These are phyloP conservation scores for Nanorana parkeri DNA, from an alignment of 2,113 vertebrate species.

Conservation along the genomic window DNA sequence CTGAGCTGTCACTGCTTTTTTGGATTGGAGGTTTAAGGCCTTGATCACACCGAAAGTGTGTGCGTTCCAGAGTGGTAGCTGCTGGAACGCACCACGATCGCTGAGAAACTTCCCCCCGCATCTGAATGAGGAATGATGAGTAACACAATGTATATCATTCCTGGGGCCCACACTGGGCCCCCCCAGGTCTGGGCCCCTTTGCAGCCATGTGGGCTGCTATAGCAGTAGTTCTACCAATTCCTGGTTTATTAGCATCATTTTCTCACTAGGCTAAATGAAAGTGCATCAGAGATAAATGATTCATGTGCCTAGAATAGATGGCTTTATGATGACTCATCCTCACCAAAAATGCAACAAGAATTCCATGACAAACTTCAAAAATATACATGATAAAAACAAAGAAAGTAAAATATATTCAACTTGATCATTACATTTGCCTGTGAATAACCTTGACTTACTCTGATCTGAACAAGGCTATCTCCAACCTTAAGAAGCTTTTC, in stretches of 20 bases:
- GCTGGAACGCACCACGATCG: too few species aligned
- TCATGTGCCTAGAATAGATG: constrained; percentile 6
- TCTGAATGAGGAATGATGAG: too few species aligned
- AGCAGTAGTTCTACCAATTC: not conserved
- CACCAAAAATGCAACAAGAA: not conserved
- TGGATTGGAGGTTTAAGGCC: too few species aligned
- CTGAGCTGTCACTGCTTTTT: too few species aligned
- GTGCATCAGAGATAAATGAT: constrained; percentile 14
- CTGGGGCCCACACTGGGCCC: too few species aligned
- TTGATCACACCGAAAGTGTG: too few species aligned
- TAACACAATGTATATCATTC: too few species aligned
- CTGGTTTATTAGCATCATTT: not conserved
- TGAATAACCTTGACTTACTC: constrained; percentile 76
- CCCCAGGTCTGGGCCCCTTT: too few species aligned
- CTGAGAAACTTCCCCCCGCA: too few species aligned
- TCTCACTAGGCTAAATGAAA: not conserved
- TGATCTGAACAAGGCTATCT: constrained; percentile 82
- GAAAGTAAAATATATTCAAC: constrained; percentile 2
- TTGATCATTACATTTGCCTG: not conserved
- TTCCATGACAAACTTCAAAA: not conserved
- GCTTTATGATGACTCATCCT: constrained; percentile 15
- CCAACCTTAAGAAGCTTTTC: constrained; percentile 85
- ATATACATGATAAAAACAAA: constrained; percentile 14
- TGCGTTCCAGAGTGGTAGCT: too few species aligned
- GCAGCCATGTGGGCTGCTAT: too few species aligned